Percentiles rank a stretch among this genome's conserved stretches.
These are phyloP conservation scores for Apodemus speciosus DNA, from an alignment of 2,113 vertebrate species.

Conservation along the genomic window DNA sequence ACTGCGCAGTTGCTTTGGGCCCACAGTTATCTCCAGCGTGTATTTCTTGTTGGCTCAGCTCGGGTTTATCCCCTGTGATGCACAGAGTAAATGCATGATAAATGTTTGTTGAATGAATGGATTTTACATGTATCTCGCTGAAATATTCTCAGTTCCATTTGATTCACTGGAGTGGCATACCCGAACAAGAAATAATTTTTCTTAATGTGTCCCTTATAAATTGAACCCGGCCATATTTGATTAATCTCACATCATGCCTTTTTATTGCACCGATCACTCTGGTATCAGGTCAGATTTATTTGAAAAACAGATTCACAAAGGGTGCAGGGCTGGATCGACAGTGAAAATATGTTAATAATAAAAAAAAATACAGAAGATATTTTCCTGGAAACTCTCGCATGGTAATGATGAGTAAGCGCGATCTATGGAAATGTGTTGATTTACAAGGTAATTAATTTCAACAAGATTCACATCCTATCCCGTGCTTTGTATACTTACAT, in stretches of 20 bases:
- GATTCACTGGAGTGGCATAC: constrained; percentile 81
- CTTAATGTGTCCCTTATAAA: constrained; percentile 83
- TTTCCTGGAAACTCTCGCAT: constrained; percentile 77
- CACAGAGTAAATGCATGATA: constrained; percentile 81
- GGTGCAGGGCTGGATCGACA: constrained; percentile 73
- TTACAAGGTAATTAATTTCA: constrained; percentile 79
- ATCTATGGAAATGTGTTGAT: constrained; percentile 72
- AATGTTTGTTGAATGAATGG: constrained; percentile 80
- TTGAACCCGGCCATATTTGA: constrained; percentile 79
- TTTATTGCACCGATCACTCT: constrained; percentile 82
- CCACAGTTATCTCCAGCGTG: constrained; percentile 62
- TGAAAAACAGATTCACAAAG: constrained; percentile 82
- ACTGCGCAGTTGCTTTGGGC: not conserved
- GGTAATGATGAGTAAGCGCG: constrained; percentile 77
- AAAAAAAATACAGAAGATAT: constrained; percentile 80
- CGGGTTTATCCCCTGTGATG: constrained; percentile 77
- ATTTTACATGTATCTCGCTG: constrained; percentile 81
- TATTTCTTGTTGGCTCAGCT: constrained; percentile 79
- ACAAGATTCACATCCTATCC: constrained; percentile 71
- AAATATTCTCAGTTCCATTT: constrained; percentile 77
- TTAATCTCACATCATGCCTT: constrained; percentile 81
- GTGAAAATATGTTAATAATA: constrained; percentile 83
- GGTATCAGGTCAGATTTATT: constrained; percentile 82
- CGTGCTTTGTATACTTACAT: constrained; percentile 64
- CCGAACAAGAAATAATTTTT: constrained; percentile 82